Conservation (phyloP, 2,888 invertebrate species). For the Oligia strigilis region DNA sequence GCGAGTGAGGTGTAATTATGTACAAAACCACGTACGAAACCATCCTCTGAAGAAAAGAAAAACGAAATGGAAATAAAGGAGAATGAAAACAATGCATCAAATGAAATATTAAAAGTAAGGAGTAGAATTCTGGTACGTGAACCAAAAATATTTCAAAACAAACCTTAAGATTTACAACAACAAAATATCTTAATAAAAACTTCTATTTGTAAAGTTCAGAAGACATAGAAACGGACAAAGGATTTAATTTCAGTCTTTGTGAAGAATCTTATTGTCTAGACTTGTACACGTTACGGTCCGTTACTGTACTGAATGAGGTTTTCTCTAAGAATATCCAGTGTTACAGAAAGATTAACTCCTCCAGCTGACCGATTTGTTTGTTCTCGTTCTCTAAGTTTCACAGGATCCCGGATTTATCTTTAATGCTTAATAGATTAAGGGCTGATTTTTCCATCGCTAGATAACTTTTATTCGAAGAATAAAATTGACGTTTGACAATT, state of each 20-base stretch:
- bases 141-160: constrained; percentile 15
- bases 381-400: constrained; percentile 36
- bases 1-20: not conserved
- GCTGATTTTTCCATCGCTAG: too few relatives aligned
- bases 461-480: too few relatives aligned
- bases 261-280: constrained; percentile 67
- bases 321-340: constrained; percentile 56
- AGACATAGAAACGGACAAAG: constrained; percentile 63
- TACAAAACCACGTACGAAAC: not conserved
- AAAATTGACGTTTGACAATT: too few relatives aligned
- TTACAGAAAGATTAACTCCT: constrained; percentile 60
- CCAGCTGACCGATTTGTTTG: constrained; percentile 57
- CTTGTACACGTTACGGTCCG: constrained; percentile 62
- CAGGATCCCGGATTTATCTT: constrained; percentile 49
- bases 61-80: not conserved
- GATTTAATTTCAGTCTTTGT: constrained; percentile 67
- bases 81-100: not conserved
- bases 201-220: constrained; percentile 53
- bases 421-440: constrained; percentile 47
- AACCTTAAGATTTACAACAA: constrained; percentile 31
- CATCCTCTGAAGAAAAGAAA: not conserved
- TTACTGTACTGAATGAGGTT: constrained; percentile 64
- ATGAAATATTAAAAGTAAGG: not conserved
- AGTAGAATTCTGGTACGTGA: not conserved
- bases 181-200: constrained; percentile 46